Percentiles rank a stretch among this genome's conserved stretches.
These are phyloP conservation scores for Leptopilina clavipes DNA, from an alignment of 1,140 invertebrate species.

Conservation along the genomic window DNA sequence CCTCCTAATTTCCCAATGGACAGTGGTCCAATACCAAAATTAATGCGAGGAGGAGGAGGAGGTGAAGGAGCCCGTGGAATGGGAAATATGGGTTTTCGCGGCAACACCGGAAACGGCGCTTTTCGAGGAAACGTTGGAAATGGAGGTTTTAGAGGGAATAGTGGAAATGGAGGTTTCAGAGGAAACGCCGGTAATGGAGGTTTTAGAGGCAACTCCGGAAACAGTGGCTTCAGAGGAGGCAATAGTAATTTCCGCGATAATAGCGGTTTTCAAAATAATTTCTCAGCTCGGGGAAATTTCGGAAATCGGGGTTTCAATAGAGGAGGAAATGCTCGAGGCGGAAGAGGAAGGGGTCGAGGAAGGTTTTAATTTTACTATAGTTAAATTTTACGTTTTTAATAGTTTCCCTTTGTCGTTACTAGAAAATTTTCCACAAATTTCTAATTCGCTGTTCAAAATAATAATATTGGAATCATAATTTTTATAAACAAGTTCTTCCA, in stretches of 20 bases:
- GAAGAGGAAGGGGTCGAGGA: neutral
- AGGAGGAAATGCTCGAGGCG: constrained; percentile 38
- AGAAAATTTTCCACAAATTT: too few relatives aligned
- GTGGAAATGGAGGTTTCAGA: too few relatives aligned
- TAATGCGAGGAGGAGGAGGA: constrained; percentile 48
- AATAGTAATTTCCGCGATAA: too few relatives aligned
- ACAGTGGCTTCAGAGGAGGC: too few relatives aligned
- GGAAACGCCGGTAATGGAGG: too few relatives aligned
- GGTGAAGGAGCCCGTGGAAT: constrained; percentile 37
- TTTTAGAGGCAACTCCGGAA: too few relatives aligned
- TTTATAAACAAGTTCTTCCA: too few relatives aligned
- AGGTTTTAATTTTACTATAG: constrained; percentile 11
- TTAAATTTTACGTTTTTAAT: neutral
- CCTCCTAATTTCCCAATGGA: constrained; percentile 41
- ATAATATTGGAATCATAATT: too few relatives aligned
- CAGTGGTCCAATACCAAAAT: constrained; percentile 46
- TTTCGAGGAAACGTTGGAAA: too few relatives aligned
- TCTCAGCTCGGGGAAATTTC: constrained; percentile 59
- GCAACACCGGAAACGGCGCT: neutral
- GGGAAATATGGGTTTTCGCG: neutral
- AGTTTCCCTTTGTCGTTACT: too few relatives aligned
- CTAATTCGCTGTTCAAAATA: too few relatives aligned
- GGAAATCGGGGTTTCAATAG: constrained; percentile 43
- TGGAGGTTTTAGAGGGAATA: too few relatives aligned
- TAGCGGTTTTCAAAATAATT: constrained; percentile 63